Base-by-base conservation (phyloP, 2,888 invertebrate species). In the Eristalis tenax region DNA sequence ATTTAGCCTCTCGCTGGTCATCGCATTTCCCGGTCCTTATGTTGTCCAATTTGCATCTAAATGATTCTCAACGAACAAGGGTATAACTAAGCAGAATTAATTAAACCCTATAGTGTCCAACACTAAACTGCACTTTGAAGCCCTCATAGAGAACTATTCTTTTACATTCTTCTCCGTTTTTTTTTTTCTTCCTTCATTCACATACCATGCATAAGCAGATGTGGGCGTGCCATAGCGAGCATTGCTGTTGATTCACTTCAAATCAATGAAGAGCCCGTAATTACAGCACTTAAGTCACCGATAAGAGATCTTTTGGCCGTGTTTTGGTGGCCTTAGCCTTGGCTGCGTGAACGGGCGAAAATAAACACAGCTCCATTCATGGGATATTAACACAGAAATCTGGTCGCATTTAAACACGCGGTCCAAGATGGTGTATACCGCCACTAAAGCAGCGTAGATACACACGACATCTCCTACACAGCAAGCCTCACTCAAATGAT, bases 241-340 rank as follows among this genome's bases (percentile, higher is more conserved):
- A 69, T 70, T 66, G 74, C 66, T 79, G 59, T 28, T 82, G 57
- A 74, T 77, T 86, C 74, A 66, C 83, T 83, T 63, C 74, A 78
- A 86, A 86, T 86, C 83, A 78, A 83, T 86, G 86, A 83, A 86
- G 83, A 79, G 78, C 61, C 70, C 86, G 65, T 86, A 86, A 86
- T 83, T 86, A 79, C 83, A 71, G 32, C 73, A 85, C 82, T 85
- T 85, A 85, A 75, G 70, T 66, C 59, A 50, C 23, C 83, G 83
- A 86, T 86, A 86, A 79, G 78, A 63, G 73, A 82, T 86, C 80
- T 80, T 32, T 57, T 64, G 66, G 23, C 26, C 40, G 56, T 84
- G 22, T 68, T 78, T 75, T 70, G 63, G n/a, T 23, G 56, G 10
- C 59, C 70, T 61, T 70, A 28, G 64, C 57, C 69, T 56, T 78